Base-by-base conservation (phyloP, 1,140 invertebrate species). In the Solenopsis invicta region DNA sequence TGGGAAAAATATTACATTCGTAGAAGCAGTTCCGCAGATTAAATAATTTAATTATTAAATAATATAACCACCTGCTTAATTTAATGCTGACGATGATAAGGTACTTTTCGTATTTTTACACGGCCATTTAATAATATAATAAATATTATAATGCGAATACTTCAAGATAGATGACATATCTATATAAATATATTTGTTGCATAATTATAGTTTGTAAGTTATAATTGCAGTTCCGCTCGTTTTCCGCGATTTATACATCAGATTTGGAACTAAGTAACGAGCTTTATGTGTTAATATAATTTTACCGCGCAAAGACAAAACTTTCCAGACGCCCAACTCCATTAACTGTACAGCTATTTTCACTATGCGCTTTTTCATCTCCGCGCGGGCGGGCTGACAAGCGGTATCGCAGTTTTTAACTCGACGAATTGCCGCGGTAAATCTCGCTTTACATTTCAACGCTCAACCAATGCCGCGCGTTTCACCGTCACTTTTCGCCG, bases 331-430 rank as follows among this genome's bases (percentile, higher is more conserved):
- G 13, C 10, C 37, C 13, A 24, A 71, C 54, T 54, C 8, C 24
- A 59, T 48, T 56, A 82, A 59, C 21, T 18, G 13, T 13, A 72
- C 21, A 72, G 10, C 37, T 37, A 18, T 66, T 82, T 74, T 72
- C 21, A 24, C 10, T 29, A 29, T 21, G 10, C 13, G 37, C 18
- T 61, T 54, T 71, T 56, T 12, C 18, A 66, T n/a, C 77, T 74
- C 18, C 18, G n/a, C 21, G 12, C 24, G n/a, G 41, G 12, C 24
- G 66, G 13, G 66, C 13, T 21, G 66, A 56, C 45, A 67, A 74
- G n/a, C 13, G 29, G 52, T 48, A 82, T 82, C 13, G 16, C 21
- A 59, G 67, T 34, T 75, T 75, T 75, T 72, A 82, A 82, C 37
- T 72, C 24, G 1, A 41, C 24, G 54, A 21, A 84, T 74, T 84